phyloP scores from a whole-genome alignment of 2,888 invertebrate species.

The Eucera pruinosa region DNA sequence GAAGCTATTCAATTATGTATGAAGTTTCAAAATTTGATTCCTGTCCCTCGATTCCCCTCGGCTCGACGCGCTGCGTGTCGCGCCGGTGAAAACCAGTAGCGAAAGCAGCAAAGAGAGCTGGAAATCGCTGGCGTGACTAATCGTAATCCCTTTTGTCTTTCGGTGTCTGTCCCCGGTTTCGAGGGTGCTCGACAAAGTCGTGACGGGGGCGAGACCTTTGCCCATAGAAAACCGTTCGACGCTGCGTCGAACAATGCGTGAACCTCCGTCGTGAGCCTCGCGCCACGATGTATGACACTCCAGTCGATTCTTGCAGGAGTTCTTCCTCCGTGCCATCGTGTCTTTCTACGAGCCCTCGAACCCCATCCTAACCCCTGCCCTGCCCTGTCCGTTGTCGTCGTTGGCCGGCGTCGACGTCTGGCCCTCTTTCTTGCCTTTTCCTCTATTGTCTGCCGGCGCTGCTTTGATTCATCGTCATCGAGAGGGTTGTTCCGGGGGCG shows the following conservation, averaged over 20 bases:
- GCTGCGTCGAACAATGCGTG: constrained; percentile 64
- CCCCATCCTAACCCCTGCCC: not conserved
- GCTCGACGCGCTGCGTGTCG: too few relatives aligned
- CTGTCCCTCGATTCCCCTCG: too few relatives aligned
- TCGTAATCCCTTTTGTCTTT: constrained; percentile 55
- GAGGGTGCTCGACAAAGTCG: constrained; percentile 40
- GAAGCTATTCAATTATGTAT: too few relatives aligned
- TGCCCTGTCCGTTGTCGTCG: constrained; percentile 17
- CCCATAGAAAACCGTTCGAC: constrained; percentile 52
- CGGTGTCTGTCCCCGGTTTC: constrained; percentile 31
- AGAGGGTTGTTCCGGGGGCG: constrained; percentile 68
- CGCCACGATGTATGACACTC: constrained; percentile 63
- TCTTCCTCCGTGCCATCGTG: constrained; percentile 45
- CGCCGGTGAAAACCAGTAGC: not conserved
- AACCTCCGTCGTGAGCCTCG: constrained; percentile 30
- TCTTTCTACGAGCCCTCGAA: constrained; percentile 50
- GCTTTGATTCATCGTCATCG: constrained; percentile 75
- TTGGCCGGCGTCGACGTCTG: constrained; percentile 48
- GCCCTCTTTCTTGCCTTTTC: constrained; percentile 12
- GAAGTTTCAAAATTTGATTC: too few relatives aligned
- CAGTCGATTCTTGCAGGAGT: constrained; percentile 55
- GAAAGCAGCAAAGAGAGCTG: constrained; percentile 7
- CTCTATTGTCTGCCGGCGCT: constrained; percentile 52
- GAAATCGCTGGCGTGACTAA: constrained; percentile 58
- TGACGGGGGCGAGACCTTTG: constrained; percentile 32